phyloP scores from a whole-genome alignment of 2,113 vertebrate genomes.

The Mus spicilegus region DNA sequence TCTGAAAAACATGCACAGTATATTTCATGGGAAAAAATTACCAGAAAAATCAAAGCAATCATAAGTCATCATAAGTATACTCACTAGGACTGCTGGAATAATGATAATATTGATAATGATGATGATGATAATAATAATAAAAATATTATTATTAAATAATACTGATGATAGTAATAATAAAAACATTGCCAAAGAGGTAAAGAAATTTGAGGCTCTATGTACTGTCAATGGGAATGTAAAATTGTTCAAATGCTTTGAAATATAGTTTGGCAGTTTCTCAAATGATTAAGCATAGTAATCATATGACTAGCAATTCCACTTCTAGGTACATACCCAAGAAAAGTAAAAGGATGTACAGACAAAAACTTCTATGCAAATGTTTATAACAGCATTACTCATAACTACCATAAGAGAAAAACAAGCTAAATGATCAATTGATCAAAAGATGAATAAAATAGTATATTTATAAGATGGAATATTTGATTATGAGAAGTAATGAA shows the following conservation, averaged over 20 bases:
- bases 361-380: background rate
- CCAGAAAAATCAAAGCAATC: background rate
- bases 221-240: background rate
- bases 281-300: constrained; percentile 14
- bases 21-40: background rate
- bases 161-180: background rate
- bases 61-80: background rate
- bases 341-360: background rate
- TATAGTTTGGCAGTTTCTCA: background rate
- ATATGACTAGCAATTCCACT: background rate
- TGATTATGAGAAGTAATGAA: background rate
- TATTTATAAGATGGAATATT: background rate
- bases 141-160: no score
- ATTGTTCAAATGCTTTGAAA: background rate
- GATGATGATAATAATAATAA: no score
- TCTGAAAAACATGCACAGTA: constrained; percentile 6
- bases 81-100: background rate
- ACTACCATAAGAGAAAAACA: background rate
- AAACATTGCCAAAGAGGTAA: background rate
- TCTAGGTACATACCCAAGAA: background rate
- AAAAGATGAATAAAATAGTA: background rate
- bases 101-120: no score
- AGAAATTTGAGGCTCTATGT: background rate
- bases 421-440: background rate
- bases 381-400: background rate